phyloP scores from a whole-genome alignment of 30 jellyfish, hydroid and myxozoan genomes.

The Turritopsis rubra region DNA sequence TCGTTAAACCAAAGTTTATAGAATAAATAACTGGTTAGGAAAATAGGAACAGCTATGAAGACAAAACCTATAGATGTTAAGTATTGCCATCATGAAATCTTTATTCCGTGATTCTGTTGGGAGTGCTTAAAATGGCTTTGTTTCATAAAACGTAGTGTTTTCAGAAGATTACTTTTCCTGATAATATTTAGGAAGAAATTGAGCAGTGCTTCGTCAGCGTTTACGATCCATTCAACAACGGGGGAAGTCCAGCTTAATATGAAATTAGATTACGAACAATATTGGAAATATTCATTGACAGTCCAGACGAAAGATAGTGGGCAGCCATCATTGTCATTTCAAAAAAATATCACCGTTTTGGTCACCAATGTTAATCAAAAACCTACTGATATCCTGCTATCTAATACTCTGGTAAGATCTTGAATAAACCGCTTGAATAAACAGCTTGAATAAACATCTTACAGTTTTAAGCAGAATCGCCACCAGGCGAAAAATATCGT shows the following conservation, averaged over 20 bases:
- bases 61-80: no score
- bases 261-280: not conserved
- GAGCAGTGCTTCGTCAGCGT: not conserved
- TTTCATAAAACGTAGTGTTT: not conserved
- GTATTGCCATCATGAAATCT: no score
- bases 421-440: not conserved
- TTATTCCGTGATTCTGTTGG: no score
- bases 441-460: no score
- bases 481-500: no score
- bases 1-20: no score
- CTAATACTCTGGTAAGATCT: constrained; percentile 16
- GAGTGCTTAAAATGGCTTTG: not conserved
- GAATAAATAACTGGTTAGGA: no score
- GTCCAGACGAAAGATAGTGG: constrained; percentile 55
- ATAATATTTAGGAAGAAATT: not conserved
- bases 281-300: constrained; percentile 14
- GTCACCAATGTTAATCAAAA: constrained; percentile 70
- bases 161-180: no score
- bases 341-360: constrained; percentile 34
- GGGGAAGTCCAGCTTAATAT: not conserved
- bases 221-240: not conserved
- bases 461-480: no score
- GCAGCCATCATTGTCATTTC: constrained; percentile 34
- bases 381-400: constrained; percentile 51
- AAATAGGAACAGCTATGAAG: no score